Evolutionary conservation across 2,888 invertebrate genomes (phyloP), one percentile per base, ranked within the genome.

Genomic region (Pyrgus malvae): DNA sequence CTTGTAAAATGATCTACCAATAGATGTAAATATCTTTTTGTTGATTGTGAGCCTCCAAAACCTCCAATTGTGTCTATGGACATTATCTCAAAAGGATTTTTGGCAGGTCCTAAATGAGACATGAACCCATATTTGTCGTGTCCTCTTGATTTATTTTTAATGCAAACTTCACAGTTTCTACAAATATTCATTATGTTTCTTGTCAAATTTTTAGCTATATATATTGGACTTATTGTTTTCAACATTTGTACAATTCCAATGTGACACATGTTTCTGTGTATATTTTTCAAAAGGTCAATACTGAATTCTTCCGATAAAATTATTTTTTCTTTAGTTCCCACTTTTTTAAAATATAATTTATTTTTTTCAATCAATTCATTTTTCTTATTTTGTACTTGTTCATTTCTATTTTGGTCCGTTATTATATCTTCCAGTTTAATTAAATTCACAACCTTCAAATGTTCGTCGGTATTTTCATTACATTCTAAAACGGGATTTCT

Each of bases 401-500:
- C 9, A 12, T 45, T 33, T 8, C 33, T 33, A 4, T 14, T 12
- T 25, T 48, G 17, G 12, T 35, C 48, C 7, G 3, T 9, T 35
- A 25, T 1, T 7, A 48, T 48, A 9, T 35, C 16, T 16, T 48
- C 7, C n/a, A 35, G 1, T n/a, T 35, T 37, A 25, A 67, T 63
- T 5, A 64, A 33, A 25, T 67, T 64, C 12, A 64, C 55, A n/a
- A 60, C 35, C 62, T 64, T 66, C 42, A 67, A 62, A 9, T 8
- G 31, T 25, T 61, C 60, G 9, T 67, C 62, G 17, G 6, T 5
- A 48, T 64, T 59, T 58, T 60, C 57, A 50, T 55, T 5, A 33
- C 56, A 6, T 25, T 61, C 63, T n/a, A 63, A 55, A 1, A 65
- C 64, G 8, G 65, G 64, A 17, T 65, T 63, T 41, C 65, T 62